Conservation (phyloP, 2,113 vertebrate species). For the Cebus imitator region DNA sequence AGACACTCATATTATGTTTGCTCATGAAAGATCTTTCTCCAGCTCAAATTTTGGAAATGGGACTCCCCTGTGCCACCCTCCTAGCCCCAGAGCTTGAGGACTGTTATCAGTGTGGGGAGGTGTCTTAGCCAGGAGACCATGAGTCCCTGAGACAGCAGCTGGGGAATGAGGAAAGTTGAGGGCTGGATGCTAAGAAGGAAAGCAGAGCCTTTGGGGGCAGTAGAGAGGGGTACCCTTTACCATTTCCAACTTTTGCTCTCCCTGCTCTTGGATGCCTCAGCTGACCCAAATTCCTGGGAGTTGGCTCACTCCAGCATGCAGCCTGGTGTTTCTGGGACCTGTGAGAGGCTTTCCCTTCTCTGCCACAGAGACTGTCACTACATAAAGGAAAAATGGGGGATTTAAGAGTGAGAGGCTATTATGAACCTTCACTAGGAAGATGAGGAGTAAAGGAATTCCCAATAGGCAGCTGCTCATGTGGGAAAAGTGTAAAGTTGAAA, state of each 20-base stretch:
- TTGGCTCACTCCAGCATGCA: neutral
- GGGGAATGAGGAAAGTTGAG: neutral
- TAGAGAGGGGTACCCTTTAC: neutral
- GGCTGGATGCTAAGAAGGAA: neutral
- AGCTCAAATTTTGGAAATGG: constrained; percentile 17
- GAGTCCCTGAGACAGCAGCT: neutral
- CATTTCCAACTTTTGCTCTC: neutral
- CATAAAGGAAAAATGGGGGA: neutral
- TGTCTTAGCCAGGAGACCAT: neutral
- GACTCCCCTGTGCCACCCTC: neutral
- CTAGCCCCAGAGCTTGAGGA: neutral
- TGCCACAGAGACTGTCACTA: neutral
- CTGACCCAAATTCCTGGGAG: neutral
- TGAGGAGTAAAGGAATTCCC: neutral
- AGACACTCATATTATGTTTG: neutral
- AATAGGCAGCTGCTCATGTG: neutral
- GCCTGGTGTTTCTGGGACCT: neutral
- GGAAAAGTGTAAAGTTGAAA: neutral
- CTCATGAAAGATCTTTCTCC: neutral
- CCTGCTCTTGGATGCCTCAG: neutral
- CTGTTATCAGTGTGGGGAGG: neutral
- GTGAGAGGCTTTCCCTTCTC: neutral
- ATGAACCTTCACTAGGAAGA: neutral
- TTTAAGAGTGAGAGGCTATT: neutral
- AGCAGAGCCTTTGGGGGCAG: neutral